A percentile compares a stretch with the other conserved stretches of the same genome.
phyloP scores from a whole-genome alignment of 2,113 vertebrate genomes.

The Silurus glanis region DNA sequence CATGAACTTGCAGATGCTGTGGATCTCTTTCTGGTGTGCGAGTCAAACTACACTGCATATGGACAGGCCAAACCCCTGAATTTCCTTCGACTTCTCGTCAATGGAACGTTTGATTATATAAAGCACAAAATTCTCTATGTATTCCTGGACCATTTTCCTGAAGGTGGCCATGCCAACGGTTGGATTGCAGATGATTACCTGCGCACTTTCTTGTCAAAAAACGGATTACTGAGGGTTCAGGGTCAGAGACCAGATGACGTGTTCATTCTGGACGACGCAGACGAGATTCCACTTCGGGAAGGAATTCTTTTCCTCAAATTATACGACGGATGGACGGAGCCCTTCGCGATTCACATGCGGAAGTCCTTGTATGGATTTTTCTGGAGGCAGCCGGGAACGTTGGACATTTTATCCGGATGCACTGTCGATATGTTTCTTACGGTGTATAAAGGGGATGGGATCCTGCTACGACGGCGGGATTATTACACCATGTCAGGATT shows the following conservation, averaged over 20 bases:
- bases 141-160: conserved; percentile 86
- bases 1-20: conserved; percentile 81
- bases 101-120: conserved; percentile 82
- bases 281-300: conserved; percentile 81
- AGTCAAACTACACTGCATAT: conserved; percentile 86
- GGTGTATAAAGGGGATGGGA: conserved; percentile 80
- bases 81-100: conserved; percentile 80
- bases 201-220: conserved; percentile 81
- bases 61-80: conserved; percentile 77
- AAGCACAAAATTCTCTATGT: conserved; percentile 83
- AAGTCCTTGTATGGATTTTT: conserved; percentile 87
- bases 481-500: conserved; percentile 84
- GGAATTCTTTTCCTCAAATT: conserved; percentile 86
- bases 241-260: conserved; percentile 78
- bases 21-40: conserved; percentile 83
- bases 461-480: conserved; percentile 80
- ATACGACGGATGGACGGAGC: conserved; percentile 84
- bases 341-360: conserved; percentile 86
- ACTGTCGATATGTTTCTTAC: conserved; percentile 80
- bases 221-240: conserved; percentile 75
- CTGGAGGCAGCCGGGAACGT: conserved; percentile 85
- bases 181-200: conserved; percentile 89
- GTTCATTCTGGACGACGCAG: conserved; percentile 83
- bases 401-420: conserved; percentile 84
- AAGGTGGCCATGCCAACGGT: conserved; percentile 77